Conservation (phyloP, 1,140 invertebrate species). For the Drosophila dunni region DNA sequence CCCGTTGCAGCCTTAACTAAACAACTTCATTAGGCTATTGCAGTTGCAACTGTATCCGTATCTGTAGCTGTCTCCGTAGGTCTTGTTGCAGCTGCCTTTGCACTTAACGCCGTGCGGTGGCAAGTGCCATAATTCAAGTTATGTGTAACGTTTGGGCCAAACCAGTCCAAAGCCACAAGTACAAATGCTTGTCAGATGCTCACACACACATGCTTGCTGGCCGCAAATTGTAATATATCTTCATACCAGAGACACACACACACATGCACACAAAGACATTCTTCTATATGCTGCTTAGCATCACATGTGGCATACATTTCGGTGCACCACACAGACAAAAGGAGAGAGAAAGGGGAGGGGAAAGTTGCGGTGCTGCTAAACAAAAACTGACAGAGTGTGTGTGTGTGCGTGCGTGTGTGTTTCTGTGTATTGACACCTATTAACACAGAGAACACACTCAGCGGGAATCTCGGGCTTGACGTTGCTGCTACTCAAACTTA, state of each 20-base stretch:
- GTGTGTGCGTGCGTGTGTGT: conserved; percentile 1
- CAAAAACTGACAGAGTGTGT: conserved; percentile 14
- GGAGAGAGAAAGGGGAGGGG: conserved; percentile 9
- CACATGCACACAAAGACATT: conserved; percentile 24
- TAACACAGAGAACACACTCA: conserved; percentile 30
- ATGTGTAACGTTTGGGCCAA: conserved; percentile 41
- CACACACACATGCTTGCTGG: conserved; percentile 1
- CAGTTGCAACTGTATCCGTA: conserved; percentile 20
- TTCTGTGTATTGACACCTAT: conserved; percentile 53
- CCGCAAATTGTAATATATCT: conserved; percentile 71
- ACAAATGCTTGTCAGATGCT: conserved; percentile 71
- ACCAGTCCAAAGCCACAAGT: conserved; percentile 60
- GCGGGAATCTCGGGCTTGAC: conserved; percentile 8
- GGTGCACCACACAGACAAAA: conserved; percentile 59
- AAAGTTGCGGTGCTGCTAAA: conserved; percentile 6
- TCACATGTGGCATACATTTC: conserved; percentile 60
- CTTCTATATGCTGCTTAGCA: conserved; percentile 35
- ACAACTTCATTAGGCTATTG: conserved; percentile 67
- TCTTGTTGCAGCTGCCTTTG: conserved; percentile 20
- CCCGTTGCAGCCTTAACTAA: conserved; percentile 27
- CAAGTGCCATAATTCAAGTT: conserved; percentile 69
- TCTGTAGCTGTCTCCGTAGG: not conserved
- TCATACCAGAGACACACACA: conserved; percentile 49
- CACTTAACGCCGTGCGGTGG: conserved; percentile 24
- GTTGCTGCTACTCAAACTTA: not conserved